Evolutionary conservation across 2,888 invertebrate genomes (phyloP), one percentile per base, ranked within the genome.

Genomic region (Graphium colonna): DNA sequence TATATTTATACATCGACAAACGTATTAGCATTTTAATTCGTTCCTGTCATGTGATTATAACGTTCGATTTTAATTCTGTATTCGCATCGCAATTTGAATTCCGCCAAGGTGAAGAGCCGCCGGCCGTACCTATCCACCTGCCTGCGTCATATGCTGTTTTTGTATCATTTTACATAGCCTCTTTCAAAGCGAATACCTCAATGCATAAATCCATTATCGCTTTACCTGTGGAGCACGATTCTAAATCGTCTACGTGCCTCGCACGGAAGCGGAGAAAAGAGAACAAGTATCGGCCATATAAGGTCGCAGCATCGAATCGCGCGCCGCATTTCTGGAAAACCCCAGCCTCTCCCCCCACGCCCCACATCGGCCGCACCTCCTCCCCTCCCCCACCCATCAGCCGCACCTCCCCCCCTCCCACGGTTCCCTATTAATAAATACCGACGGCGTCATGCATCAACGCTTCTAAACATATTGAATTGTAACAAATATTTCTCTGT

Each of bases 241-340:
- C 13, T 36, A 36, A 36, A 8, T 8, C 10, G 10, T 36, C 10
- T 36, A 36, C n/a, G 12, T 36, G 15, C 8, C 16, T 52, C 46
- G 60, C 68, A 72, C 73, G 79, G 79, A 81, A 82, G 71, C 68
- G 60, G 71, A 73, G 75, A 76, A 79, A 80, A 75, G 67, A 65
- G 62, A 18, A 33, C 40, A 41, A 41, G 8, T 65, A 56, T 60
- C 53, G 46, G 65, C 86, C 78, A 69, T 86, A 79, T 83, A 80
- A 70, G 83, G 85, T 64, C 71, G 78, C 69, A 65, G 69, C 64
- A 69, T 59, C 61, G 57, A 61, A 67, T 71, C 69, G 69, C 64
- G 71, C 75, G 73, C 73, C 79, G 73, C 84, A 86, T 82, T 64
- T 72, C 71, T 88, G 85, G 90, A 89, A 89, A 90, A 90, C 88